Percentiles rank a stretch among this genome's conserved stretches.
phyloP scores from a whole-genome alignment of 2,888 invertebrate genomes.

The Auanema sp. region DNA sequence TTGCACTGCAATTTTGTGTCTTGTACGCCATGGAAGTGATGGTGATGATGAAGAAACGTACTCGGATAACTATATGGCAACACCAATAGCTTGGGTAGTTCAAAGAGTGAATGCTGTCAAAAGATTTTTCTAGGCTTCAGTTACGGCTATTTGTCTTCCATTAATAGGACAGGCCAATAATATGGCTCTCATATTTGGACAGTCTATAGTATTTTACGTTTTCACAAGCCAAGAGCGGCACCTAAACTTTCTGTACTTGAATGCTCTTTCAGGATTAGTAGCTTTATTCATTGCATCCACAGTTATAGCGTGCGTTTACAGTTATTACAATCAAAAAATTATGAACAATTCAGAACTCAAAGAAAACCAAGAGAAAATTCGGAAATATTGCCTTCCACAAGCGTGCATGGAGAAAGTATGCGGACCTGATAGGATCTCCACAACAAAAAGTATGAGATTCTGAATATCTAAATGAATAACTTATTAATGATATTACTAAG shows the following conservation, averaged over 20 bases:
- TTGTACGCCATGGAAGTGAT: slow-evolving; percentile 7
- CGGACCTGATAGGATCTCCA: background rate
- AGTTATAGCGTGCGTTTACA: slow-evolving; percentile 9
- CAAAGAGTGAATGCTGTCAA: background rate
- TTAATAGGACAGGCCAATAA: slow-evolving; percentile 14
- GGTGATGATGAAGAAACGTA: background rate
- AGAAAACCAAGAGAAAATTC: slow-evolving; percentile 5
- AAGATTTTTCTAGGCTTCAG: slow-evolving; percentile 4
- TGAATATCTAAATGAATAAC: background rate
- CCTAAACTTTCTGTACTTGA: slow-evolving; percentile 7
- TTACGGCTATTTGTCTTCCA: slow-evolving; percentile 5
- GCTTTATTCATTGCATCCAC: slow-evolving; percentile 13
- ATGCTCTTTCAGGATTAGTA: slow-evolving; percentile 7
- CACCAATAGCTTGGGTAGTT: background rate
- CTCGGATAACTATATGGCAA: background rate
- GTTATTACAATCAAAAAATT: background rate
- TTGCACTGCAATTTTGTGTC: slow-evolving; percentile 9
- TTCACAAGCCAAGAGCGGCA: slow-evolving; percentile 5
- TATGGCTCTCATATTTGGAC: slow-evolving; percentile 8
- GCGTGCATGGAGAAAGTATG: too few species aligned
- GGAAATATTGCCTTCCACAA: background rate
- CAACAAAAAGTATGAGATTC: background rate
- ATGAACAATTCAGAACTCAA: slow-evolving; percentile 8
- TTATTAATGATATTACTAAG: background rate
- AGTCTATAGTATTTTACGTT: slow-evolving; percentile 10